These are phyloP conservation scores for Pogoniulus pusillus DNA, from an alignment of 2,797 vertebrate genomes.

Conservation along the genomic window DNA sequence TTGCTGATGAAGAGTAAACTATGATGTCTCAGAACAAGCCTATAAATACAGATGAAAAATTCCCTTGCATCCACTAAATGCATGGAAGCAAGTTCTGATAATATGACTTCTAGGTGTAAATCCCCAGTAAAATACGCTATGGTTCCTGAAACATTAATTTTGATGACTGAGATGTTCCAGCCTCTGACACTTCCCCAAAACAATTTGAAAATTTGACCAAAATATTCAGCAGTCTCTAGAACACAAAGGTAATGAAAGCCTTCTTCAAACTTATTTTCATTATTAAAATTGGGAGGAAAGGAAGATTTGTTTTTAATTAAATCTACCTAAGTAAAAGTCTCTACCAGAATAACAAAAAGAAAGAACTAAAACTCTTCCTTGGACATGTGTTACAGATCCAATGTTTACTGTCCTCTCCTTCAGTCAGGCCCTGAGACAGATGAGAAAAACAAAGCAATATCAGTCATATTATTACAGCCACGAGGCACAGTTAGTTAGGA, in stretches of 20 bases:
- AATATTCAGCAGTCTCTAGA: background rate
- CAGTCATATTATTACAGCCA: background rate
- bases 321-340: background rate
- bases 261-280: background rate
- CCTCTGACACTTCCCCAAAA: background rate
- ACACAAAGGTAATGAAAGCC: background rate
- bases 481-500: background rate
- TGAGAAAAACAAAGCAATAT: background rate
- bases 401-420: background rate
- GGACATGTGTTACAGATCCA: background rate
- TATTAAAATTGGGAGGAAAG: background rate
- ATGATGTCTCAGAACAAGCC: background rate
- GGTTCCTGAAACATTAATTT: background rate
- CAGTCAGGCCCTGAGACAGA: background rate
- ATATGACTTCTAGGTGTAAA: background rate
- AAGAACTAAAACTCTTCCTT: background rate
- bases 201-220: background rate
- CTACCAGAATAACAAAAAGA: background rate
- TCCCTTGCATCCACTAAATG: background rate
- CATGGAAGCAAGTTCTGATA: background rate
- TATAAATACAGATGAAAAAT: background rate
- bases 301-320: background rate
- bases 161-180: background rate
- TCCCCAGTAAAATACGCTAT: background rate
- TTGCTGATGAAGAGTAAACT: background rate